Conservation (phyloP, 30 jellyfish, hydroid and myxozoan species). For the Pelagia noctiluca region DNA sequence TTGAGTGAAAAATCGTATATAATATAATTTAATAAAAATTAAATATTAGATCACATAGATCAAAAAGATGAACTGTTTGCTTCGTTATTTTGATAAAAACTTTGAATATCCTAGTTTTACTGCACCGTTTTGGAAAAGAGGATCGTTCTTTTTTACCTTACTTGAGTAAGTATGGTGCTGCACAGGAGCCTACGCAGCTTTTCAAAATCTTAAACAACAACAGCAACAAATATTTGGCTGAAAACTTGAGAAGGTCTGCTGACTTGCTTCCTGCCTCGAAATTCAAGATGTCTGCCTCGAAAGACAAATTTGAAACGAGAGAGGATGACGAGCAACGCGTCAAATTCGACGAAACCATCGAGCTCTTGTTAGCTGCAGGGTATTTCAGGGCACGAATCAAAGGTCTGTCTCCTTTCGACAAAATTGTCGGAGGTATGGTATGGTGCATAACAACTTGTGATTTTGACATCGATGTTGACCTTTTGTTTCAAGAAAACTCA, state of each 20-base stretch:
- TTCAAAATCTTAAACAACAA: neutral
- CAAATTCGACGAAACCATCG: conserved; percentile 86
- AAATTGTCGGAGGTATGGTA: conserved; percentile 99
- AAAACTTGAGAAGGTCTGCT: too few relatives aligned
- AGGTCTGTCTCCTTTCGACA: conserved; percentile 96
- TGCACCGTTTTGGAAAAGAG: too few relatives aligned
- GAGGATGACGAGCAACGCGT: conserved; percentile 97
- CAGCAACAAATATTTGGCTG: too few relatives aligned
- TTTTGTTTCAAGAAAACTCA: conserved; percentile 94
- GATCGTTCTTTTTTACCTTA: too few relatives aligned
- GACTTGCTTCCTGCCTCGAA: neutral
- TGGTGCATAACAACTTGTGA: conserved; percentile 97
- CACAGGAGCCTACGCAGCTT: neutral
- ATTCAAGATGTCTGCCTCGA: conserved; percentile 11
- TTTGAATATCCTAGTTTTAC: too few relatives aligned
- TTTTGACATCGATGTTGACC: conserved; percentile 96
- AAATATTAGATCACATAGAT: too few relatives aligned
- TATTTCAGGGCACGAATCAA: conserved; percentile 96
- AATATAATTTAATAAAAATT: too few relatives aligned
- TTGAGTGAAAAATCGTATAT: too few relatives aligned
- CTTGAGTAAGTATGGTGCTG: too few relatives aligned
- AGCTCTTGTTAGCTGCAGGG: conserved; percentile 96
- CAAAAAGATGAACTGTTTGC: too few relatives aligned
- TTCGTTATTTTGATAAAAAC: too few relatives aligned
- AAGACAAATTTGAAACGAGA: conserved; percentile 78